Evolutionary conservation across 2,113 vertebrate species (phyloP), one percentile per base, ranked within the genome.

Genomic region (Procavia capensis): DNA sequence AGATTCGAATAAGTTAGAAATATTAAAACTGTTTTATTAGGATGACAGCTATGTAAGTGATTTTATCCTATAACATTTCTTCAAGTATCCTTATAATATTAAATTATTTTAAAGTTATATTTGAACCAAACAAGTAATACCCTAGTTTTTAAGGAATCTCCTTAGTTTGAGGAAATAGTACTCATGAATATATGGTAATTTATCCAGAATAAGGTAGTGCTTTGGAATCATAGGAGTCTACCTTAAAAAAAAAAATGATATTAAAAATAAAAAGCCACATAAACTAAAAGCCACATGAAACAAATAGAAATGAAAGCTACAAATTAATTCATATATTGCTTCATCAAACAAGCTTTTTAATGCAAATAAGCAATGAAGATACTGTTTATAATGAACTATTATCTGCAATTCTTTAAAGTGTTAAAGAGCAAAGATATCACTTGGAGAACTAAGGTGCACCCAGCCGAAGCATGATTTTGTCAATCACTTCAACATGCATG

Each of bases 151-250:
- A 93, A 94, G 7, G 8, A 34, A 9, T 80, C 3, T 34, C 14
- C 16, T 72, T 47, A 41, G 61, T 70, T 96, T 94, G 22, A 90
- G 7, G 36, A 36, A 6, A 78, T 66, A 88, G 6, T 74, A 4
- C 2, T 82, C 16, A 91, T 72, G 9, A 25, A 72, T 66, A 72
- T 4, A 59, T 22, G 8, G 5, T 75, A 70, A 57, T 90, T 43
- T 94, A 13, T 61, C 36, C 31, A 89, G 36, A 90, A 75, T 9
- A 96, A 9, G 5, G 9, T 88, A 63, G 45, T 59, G 3, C 80
- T 86, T 83, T 89, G 63, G n/a, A 95, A 70, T 94, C 47, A 82
- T 66, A 88, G 72, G 4, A 57, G 64, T 79, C 89, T 25, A n/a
- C 20, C 45, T 63, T 94, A 24, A 59, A 59, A 59, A 59, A 59